These are phyloP conservation scores for Chrysocyon brachyurus DNA, from an alignment of 2,797 vertebrate species.

Conservation along the genomic window DNA sequence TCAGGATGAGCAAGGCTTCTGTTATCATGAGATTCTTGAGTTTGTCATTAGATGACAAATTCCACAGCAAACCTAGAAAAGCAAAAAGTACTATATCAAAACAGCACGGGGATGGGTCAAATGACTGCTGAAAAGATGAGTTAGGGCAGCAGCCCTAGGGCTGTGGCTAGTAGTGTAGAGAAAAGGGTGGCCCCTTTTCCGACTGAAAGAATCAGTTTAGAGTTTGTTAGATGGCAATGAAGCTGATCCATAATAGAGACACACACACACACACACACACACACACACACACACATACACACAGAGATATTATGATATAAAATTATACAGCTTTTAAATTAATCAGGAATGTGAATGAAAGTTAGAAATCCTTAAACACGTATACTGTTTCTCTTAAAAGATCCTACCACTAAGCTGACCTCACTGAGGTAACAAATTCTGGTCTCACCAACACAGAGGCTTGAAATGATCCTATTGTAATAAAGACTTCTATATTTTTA, in stretches of 20 bases:
- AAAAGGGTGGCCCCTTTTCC: not conserved
- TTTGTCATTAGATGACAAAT: slow-evolving; percentile 96
- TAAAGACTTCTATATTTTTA: not conserved
- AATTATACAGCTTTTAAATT: slow-evolving; percentile 14
- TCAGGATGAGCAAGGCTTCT: slow-evolving; percentile 90
- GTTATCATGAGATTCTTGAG: slow-evolving; percentile 92
- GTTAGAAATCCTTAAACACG: slow-evolving; percentile 32
- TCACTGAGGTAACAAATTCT: not conserved
- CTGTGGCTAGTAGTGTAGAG: not conserved
- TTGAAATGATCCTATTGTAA: not conserved
- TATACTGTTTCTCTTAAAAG: slow-evolving; percentile 20
- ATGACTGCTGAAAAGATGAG: not conserved
- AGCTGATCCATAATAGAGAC: not conserved
- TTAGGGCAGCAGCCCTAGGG: not conserved
- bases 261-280: too few relatives aligned
- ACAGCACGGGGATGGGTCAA: not conserved
- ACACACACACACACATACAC: too few relatives aligned
- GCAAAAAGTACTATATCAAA: slow-evolving; percentile 59
- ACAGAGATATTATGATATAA: not conserved
- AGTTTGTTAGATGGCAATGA: not conserved
- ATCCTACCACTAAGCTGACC: not conserved
- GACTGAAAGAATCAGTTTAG: not conserved
- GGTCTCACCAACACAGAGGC: not conserved
- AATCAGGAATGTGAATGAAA: not conserved
- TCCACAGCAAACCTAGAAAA: slow-evolving; percentile 96